Base-by-base conservation (phyloP, 2,113 vertebrate genomes). In the Melanostigma gelatinosum region DNA sequence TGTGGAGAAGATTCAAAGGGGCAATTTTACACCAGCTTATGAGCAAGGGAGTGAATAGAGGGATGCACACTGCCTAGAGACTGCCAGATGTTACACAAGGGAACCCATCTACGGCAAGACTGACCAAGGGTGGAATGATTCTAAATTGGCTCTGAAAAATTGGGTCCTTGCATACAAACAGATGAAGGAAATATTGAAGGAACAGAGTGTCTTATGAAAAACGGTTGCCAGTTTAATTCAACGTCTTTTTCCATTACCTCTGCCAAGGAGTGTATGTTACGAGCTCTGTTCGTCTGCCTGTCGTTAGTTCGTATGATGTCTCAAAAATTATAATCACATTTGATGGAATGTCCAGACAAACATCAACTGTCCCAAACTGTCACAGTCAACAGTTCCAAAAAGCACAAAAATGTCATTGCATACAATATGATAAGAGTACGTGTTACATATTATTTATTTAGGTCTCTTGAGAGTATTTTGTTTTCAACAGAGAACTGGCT, bases 1-100 rank as follows among this genome's bases (percentile, higher is more conserved):
- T 83, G 83, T 77, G 69, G 82, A 83, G 67, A 60, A 77, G 73
- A 88, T 91, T 91, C 89, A 91, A 91, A 92, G 85, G 79, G 78
- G 77, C 81, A 91, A 93, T 92, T 94, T 93, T 91, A 92, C 89
- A 92, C 77, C 84, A 92, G 84, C 89, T 94, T 93, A 90, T 89
- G 82, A 91, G 89, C 76, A 83, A 82, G 80, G 60, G 75, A 89
- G 80, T 82, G 85, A 90, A 90, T 77, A 85, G 85, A 88, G 76
- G 86, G 77, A 87, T 83, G 81, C 69, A 77, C 66, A 32, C 46
- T 70, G 80, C 73, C 87, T 72, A 73, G 90, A 94, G 85, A 89
- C 75, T 48, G 67, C 79, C 85, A 86, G 87, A 91, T 89, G 86
- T 88, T 85, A 72, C 89, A 89, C 86, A 63, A 77, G 87, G 89